Base-by-base conservation (phyloP, 2,888 invertebrate species). In the Agrotis clavis region DNA sequence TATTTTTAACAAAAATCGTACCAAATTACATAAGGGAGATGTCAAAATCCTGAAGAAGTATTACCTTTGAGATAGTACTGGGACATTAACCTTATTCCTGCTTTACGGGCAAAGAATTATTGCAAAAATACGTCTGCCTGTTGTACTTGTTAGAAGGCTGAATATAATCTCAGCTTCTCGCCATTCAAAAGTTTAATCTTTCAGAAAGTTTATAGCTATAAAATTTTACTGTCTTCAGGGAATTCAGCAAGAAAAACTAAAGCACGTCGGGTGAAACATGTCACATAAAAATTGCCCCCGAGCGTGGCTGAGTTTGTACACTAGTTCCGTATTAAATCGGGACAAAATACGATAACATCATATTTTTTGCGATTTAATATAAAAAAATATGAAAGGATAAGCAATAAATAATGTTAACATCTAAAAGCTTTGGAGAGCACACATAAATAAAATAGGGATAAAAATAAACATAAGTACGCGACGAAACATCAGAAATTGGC, bases 191-290 rank as follows among this genome's bases (percentile, higher is more conserved):
- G 86, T 85, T 83, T 79, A 85, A 79, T 79, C 79, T 83, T 72
- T 83, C 71, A 81, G 71, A 71, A 85, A 84, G 84, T 84, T 84
- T 81, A 77, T 67, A 61, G 83, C 86, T 66, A 85, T 84, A 85
- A 76, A 85, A 83, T 83, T 76, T 85, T 84, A 83, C 67, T 67
- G 74, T 68, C 85, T 81, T 77, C 69, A 50, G 83, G 83, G 79
- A 73, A 77, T 71, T 64, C 69, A 68, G 63, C 30, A 69, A 69
- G 67, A 81, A 81, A 81, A 86, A 86, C 64, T 85, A 77, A 77
- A 73, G 67, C 69, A 82, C 81, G 80, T 82, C 64, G 71, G 66
- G 59, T 68, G 70, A 74, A 70, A 69, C 76, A 79, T 74, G 75
- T 71, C 81, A 76, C 63, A 76, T 84, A 53, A 54, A 70, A 76